phyloP scores from a whole-genome alignment of 2,888 invertebrate genomes.

The Petrolisthes cinctipes region DNA sequence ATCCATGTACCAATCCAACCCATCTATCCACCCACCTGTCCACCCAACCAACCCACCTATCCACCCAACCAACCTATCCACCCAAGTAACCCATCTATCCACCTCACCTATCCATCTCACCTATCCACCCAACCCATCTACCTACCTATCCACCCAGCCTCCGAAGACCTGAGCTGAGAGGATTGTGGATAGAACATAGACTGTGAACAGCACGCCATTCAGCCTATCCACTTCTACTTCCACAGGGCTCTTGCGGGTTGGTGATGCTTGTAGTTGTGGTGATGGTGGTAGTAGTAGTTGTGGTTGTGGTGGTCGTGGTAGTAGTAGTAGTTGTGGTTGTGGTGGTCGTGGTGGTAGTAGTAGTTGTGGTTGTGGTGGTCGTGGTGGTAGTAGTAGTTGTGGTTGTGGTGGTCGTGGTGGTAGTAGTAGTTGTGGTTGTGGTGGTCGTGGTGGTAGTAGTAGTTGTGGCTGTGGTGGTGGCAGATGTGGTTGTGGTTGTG shows the following conservation, averaged over 20 bases:
- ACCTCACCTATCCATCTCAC: background rate
- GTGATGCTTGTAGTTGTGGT: background rate
- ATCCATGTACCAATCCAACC: too few species aligned
- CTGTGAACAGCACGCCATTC: background rate
- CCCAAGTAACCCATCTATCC: too few species aligned
- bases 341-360: background rate
- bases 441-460: background rate
- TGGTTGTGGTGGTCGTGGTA: background rate
- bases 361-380: background rate
- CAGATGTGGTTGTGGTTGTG: background rate
- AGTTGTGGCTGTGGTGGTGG: background rate
- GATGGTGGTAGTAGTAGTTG: background rate
- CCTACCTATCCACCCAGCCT: conserved; percentile 31
- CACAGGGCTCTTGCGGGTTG: background rate
- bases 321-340: background rate
- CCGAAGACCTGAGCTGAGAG: conserved; percentile 23
- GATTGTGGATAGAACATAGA: conserved; percentile 7
- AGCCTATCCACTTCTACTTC: conserved; percentile 1
- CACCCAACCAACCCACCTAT: background rate
- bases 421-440: background rate
- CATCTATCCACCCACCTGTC: background rate
- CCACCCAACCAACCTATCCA: background rate
- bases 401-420: background rate
- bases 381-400: background rate
- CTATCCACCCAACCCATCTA: background rate